A percentile compares a stretch with the other conserved stretches of the same genome.
phyloP scores from a whole-genome alignment of 2,888 invertebrate species.

The Cyclophora albipunctata region DNA sequence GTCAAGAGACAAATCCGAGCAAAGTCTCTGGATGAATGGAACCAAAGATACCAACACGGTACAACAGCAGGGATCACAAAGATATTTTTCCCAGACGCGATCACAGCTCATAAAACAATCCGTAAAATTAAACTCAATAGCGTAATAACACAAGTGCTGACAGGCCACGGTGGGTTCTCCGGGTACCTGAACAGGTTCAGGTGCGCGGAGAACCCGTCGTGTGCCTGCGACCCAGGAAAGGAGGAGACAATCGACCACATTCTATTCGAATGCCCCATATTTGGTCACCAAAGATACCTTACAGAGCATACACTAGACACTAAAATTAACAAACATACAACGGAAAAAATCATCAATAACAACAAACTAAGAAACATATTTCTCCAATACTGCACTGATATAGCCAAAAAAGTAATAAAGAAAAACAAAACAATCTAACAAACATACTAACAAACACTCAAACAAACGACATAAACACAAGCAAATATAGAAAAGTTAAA shows the following conservation, averaged over 20 bases:
- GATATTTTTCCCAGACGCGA: conserved; percentile 5
- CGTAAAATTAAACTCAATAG: neutral
- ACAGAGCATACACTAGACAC: neutral
- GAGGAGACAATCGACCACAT: conserved; percentile 2
- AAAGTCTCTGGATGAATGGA: conserved; percentile 9
- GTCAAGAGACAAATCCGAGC: conserved; percentile 7
- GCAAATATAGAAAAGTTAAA: no score
- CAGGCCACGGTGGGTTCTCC: conserved; percentile 14
- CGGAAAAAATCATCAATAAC: neutral
- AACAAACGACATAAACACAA: no score
- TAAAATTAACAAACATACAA: neutral
- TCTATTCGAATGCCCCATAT: conserved; percentile 2
- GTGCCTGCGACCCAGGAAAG: conserved; percentile 7
- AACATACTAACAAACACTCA: neutral
- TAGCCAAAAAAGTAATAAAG: neutral
- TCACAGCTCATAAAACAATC: neutral
- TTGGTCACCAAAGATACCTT: neutral
- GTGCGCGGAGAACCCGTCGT: conserved; percentile 10
- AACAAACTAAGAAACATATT: neutral
- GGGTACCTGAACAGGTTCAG: conserved; percentile 10
- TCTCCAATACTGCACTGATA: neutral
- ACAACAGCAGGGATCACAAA: neutral
- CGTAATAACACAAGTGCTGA: conserved; percentile 2
- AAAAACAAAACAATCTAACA: neutral
- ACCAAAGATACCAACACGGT: neutral